Evolutionary conservation across 2,113 vertebrate species (phyloP).

Genomic region (Bucco capensis): DNA sequence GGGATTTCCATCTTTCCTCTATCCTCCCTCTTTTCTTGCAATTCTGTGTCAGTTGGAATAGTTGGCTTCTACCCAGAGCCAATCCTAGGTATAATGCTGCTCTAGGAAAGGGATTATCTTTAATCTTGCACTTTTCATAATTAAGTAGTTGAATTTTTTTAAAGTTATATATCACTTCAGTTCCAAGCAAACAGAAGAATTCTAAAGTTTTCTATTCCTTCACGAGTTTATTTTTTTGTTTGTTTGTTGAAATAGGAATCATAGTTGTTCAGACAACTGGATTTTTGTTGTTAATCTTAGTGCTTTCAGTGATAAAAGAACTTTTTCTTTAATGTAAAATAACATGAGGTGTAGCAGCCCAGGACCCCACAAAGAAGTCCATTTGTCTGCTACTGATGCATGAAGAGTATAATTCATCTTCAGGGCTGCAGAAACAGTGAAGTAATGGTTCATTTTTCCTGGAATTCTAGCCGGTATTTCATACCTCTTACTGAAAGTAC

Average conservation of each 20-base stretch:
- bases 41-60: not conserved
- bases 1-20: not conserved
- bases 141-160: slow-evolving; percentile 5
- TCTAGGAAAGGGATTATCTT: slow-evolving; percentile 12
- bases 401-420: not conserved
- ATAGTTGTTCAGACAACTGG: not conserved
- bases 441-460: not conserved
- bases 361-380: not conserved
- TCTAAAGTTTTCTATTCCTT: not conserved
- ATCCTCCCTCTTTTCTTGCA: not conserved
- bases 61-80: not conserved
- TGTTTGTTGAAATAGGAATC: not conserved
- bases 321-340: not conserved
- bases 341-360: accelerated
- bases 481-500: not conserved
- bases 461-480: not conserved
- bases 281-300: not conserved
- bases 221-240: not conserved
- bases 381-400: not conserved
- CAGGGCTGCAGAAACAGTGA: not conserved
- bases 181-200: not conserved
- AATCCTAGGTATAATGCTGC: not conserved
- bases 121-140: slow-evolving; percentile 11
- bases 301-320: not conserved
- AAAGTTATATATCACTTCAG: not conserved